phyloP scores from a whole-genome alignment of 2,797 vertebrate species.

The Stomatorhinus walkeri region DNA sequence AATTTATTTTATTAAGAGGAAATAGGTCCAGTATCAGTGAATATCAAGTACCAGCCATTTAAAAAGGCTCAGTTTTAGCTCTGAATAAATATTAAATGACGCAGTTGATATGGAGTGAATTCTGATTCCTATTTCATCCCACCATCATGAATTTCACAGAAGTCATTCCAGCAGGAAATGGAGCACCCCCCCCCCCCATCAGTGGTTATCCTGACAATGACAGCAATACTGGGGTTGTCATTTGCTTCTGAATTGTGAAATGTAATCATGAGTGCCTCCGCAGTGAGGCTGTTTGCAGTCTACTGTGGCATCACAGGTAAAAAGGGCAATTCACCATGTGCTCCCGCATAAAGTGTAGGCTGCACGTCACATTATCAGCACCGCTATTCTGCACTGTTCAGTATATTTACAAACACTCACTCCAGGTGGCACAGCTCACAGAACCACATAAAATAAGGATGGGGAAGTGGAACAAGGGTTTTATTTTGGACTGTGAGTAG shows the following conservation, averaged over 20 bases:
- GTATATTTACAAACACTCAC: background rate
- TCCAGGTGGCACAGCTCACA: background rate
- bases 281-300: background rate
- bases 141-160: background rate
- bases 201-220: background rate
- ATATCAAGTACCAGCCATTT: slow-evolving; percentile 12
- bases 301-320: background rate
- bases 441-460: background rate
- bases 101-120: background rate
- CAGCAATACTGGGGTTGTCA: background rate
- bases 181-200: background rate
- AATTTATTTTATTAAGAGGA: slow-evolving; percentile 19
- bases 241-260: slow-evolving; percentile 7
- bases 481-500: background rate
- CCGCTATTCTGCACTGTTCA: background rate
- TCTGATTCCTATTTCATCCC: slow-evolving; percentile 6
- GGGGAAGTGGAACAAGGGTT: background rate
- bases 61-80: slow-evolving; percentile 14
- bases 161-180: background rate
- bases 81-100: slow-evolving; percentile 21
- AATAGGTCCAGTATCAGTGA: slow-evolving; percentile 18
- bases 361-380: background rate
- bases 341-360: background rate
- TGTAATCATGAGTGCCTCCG: slow-evolving; percentile 6
- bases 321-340: background rate